These are phyloP conservation scores for Scaptomyza parva DNA, from an alignment of 2,888 invertebrate species.

Conservation along the genomic window DNA sequence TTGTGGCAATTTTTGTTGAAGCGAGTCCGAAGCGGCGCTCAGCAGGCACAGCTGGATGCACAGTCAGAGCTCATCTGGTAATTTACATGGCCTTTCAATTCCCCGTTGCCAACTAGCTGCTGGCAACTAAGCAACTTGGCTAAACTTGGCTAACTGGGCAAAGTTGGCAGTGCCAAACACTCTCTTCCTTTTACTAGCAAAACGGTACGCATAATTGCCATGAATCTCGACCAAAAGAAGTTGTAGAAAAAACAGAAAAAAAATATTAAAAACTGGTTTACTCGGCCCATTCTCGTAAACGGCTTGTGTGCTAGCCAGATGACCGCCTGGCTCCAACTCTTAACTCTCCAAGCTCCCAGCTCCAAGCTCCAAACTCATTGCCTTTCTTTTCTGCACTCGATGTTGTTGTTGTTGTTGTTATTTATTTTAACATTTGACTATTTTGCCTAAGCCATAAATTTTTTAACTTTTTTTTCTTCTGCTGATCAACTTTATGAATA, in stretches of 20 bases:
- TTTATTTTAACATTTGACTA: slow-evolving; percentile 50
- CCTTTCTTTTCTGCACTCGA: slow-evolving; percentile 61
- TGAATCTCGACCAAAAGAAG: slow-evolving; percentile 68
- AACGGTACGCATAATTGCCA: slow-evolving; percentile 74
- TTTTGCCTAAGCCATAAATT: slow-evolving; percentile 44
- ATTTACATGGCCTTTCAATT: slow-evolving; percentile 79
- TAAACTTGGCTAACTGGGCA: slow-evolving; percentile 12
- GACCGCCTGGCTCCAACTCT: slow-evolving; percentile 29
- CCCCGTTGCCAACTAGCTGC: slow-evolving; percentile 50
- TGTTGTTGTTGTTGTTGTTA: slow-evolving; percentile 14
- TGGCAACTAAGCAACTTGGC: slow-evolving; percentile 11
- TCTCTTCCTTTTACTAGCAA: slow-evolving; percentile 78
- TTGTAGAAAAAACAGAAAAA: not conserved
- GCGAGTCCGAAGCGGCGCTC: slow-evolving; percentile 40
- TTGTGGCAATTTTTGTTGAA: slow-evolving; percentile 58
- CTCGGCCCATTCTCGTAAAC: slow-evolving; percentile 32
- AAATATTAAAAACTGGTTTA: slow-evolving; percentile 47
- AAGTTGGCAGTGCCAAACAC: slow-evolving; percentile 62
- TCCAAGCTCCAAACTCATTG: slow-evolving; percentile 14
- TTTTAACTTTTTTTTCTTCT: slow-evolving; percentile 12
- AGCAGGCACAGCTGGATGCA: slow-evolving; percentile 71
- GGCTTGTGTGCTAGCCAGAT: slow-evolving; percentile 28
- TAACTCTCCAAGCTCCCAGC: not conserved
- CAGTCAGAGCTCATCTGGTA: slow-evolving; percentile 65
- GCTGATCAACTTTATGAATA: slow-evolving; percentile 5